Percentiles rank a stretch among this genome's conserved stretches.
These are phyloP conservation scores for Natator depressus DNA, from an alignment of 2,113 vertebrate genomes.

Conservation along the genomic window DNA sequence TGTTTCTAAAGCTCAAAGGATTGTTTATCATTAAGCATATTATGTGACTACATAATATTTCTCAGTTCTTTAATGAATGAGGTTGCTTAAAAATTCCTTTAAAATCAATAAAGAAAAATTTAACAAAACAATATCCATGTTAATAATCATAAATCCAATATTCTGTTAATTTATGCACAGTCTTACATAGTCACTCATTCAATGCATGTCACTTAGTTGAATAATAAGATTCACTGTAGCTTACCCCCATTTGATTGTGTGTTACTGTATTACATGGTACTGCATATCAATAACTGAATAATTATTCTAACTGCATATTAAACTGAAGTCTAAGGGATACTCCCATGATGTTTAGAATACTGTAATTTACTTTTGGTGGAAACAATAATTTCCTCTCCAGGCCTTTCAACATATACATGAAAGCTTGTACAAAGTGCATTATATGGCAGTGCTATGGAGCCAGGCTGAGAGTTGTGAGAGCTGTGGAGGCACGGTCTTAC, in stretches of 20 bases:
- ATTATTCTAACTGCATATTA: neutral
- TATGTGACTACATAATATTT: neutral
- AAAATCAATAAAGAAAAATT: neutral
- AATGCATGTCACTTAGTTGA: neutral
- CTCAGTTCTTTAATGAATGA: neutral
- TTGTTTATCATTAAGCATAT: conserved; percentile 25
- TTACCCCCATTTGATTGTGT: neutral
- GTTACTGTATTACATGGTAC: neutral
- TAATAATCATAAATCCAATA: neutral
- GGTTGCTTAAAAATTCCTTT: neutral
- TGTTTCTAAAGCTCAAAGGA: conserved; percentile 17
- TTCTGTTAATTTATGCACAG: neutral
- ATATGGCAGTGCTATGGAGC: neutral
- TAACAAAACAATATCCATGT: neutral
- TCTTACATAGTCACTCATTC: neutral
- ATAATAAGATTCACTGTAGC: neutral
- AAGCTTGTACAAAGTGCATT: neutral
- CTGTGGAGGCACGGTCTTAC: neutral
- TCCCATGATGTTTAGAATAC: neutral
- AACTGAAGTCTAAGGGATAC: neutral
- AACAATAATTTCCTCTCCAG: neutral
- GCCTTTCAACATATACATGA: neutral
- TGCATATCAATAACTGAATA: neutral
- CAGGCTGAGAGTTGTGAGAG: neutral
- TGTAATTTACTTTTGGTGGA: neutral